These are phyloP conservation scores for Tuberolachnus salignus DNA, from an alignment of 2,888 invertebrate genomes.

Conservation along the genomic window DNA sequence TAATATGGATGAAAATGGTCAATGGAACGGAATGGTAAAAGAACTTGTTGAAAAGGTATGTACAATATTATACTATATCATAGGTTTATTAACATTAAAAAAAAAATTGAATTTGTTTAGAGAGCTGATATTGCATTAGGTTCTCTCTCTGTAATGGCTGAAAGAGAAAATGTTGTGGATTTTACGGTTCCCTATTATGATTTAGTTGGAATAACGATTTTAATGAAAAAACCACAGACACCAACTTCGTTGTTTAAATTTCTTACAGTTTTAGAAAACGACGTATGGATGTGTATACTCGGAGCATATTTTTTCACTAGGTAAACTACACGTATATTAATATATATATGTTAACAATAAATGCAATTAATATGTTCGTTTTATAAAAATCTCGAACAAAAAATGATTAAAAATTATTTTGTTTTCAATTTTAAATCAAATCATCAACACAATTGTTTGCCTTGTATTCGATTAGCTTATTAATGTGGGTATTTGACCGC, in stretches of 20 bases:
- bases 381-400: not conserved
- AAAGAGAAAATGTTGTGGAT: conserved; percentile 94
- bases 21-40: conserved; percentile 85
- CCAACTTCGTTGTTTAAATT: conserved; percentile 95
- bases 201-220: conserved; percentile 93
- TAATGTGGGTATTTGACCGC: conserved; percentile 96
- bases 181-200: conserved; percentile 99
- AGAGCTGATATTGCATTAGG: conserved; percentile 92
- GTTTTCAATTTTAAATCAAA: not conserved
- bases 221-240: conserved; percentile 89
- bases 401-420: not conserved
- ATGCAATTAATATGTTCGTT: not conserved
- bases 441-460: not conserved
- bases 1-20: conserved; percentile 82
- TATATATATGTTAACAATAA: no score
- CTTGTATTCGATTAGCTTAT: conserved; percentile 67
- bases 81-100: no score
- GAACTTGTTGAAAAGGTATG: conserved; percentile 76
- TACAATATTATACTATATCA: not conserved
- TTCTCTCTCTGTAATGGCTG: conserved; percentile 95
- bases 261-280: conserved; percentile 91
- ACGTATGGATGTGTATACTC: conserved; percentile 95
- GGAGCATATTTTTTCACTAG: conserved; percentile 94
- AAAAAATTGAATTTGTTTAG: conserved; percentile 61
- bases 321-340: conserved; percentile 63